These are phyloP conservation scores for Eunapius fragilis DNA, from an alignment of 37 sponge, comb jelly and placozoan genomes.

Conservation along the genomic window DNA sequence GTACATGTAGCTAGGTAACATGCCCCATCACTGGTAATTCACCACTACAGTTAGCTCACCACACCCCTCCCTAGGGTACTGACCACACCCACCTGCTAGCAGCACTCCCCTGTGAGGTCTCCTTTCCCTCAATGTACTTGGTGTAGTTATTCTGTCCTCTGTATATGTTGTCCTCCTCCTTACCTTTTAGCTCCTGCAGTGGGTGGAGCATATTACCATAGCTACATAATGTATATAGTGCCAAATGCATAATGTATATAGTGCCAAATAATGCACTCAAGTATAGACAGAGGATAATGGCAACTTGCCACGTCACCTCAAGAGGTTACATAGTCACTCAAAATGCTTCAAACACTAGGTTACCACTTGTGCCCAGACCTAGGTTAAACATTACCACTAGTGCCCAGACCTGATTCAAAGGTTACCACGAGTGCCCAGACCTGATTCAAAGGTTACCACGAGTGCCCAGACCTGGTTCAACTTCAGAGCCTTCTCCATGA, in stretches of 20 bases:
- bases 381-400: too few species aligned
- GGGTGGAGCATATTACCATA: not conserved
- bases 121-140: slow-evolving; percentile 73
- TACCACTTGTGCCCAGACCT: too few species aligned
- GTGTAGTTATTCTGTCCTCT: slow-evolving; percentile 72
- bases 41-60: not conserved
- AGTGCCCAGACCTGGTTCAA: slow-evolving; percentile 74
- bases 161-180: slow-evolving; percentile 73
- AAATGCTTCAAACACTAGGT: too few species aligned
- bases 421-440: too few species aligned
- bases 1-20: too few species aligned
- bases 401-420: too few species aligned
- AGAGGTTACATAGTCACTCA: too few species aligned
- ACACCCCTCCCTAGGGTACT: not conserved
- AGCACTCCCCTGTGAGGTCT: slow-evolving; percentile 77
- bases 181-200: slow-evolving; percentile 47
- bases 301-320: too few species aligned
- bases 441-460: too few species aligned
- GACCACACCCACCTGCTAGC: slow-evolving; percentile 39
- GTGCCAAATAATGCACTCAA: too few species aligned
- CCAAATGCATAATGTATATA: too few species aligned
- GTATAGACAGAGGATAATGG: too few species aligned
- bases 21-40: not conserved
- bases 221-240: not conserved
- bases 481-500: slow-evolving; percentile 54